Evolutionary conservation across 2,888 invertebrate species (phyloP).

Genomic region (Brenthis ino): DNA sequence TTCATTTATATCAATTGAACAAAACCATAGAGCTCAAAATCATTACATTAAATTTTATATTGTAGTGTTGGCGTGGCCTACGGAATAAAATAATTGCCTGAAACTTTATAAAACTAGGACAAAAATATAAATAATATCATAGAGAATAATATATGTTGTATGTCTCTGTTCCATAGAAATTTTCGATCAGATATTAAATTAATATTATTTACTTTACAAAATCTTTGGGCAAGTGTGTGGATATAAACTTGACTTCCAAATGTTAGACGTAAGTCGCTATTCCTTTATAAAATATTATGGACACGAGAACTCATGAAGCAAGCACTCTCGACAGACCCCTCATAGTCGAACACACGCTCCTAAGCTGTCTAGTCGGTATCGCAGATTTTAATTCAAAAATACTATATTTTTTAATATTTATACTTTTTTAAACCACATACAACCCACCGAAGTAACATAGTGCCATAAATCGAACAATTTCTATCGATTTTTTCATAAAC

Average conservation of each 20-base stretch:
- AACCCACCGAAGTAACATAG: conserved; percentile 22
- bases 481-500: conserved; percentile 1
- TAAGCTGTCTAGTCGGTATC: conserved; percentile 1
- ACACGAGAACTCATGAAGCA: neutral
- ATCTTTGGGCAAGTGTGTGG: conserved; percentile 3
- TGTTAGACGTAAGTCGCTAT: conserved; percentile 3
- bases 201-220: neutral
- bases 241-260: conserved; percentile 8
- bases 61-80: too few relatives aligned
- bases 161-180: too few relatives aligned
- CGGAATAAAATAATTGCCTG: too few relatives aligned
- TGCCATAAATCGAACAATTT: conserved; percentile 20
- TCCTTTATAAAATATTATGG: neutral
- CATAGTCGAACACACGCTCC: neutral
- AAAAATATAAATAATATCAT: neutral
- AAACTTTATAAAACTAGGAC: neutral
- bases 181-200: too few relatives aligned
- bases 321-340: neutral
- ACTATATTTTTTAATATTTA: neutral
- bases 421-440: neutral
- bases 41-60: too few relatives aligned
- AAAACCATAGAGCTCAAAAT: too few relatives aligned
- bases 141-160: neutral
- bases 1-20: neutral
- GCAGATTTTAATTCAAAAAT: neutral